Base-by-base conservation (phyloP, 2,113 vertebrate genomes). In the Rhadina sibilatrix region DNA sequence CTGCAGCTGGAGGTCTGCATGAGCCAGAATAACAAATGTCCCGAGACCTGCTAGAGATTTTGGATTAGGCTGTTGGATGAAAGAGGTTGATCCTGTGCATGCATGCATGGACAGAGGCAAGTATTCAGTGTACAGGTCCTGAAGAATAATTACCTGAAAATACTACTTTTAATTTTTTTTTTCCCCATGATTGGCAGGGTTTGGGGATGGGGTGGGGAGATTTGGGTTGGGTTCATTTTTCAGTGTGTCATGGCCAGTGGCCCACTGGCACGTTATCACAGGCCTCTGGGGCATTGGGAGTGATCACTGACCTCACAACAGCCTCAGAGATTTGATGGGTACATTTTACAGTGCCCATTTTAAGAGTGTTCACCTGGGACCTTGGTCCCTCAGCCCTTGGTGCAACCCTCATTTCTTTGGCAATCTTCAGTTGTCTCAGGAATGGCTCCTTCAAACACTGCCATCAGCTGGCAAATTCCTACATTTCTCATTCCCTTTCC, bases 381-480 rank as follows among this genome's bases (percentile, higher is more conserved):
- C 56, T 71, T 9, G 7, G 7, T 20, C 75, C 68, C 65, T 72
- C 65, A 80, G 66, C 44, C 78, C 63, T 25, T 79, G 75, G 70
- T 28, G 33, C 50, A 77, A 92, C 63, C 40, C 49, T 76, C 77
- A 35, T 12, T 52, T 33, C 90, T 92, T 57, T 79, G 75, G 46
- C 94, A 79, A 8, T 35, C 57, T 16, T n/a, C 90, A 80, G 28
- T 79, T 82, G 92, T 77, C 82, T 64, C 42, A n/a, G 66, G 88
- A 91, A 90, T 24, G 92, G 95, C 59, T 88, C 92, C 90, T 95
- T 90, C 75, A 3, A 95, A 95, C 49, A 80, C 90, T 96, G 95
- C 96, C 91, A 96, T 95, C 94, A 97, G 87, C 94, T 96, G 93
- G 95, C 93, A 96, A 94, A 95, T 56, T 21, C 89, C 91, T 93